Conservation (phyloP, 2,888 invertebrate genomes). For the Macrosoma leucophasiata region DNA sequence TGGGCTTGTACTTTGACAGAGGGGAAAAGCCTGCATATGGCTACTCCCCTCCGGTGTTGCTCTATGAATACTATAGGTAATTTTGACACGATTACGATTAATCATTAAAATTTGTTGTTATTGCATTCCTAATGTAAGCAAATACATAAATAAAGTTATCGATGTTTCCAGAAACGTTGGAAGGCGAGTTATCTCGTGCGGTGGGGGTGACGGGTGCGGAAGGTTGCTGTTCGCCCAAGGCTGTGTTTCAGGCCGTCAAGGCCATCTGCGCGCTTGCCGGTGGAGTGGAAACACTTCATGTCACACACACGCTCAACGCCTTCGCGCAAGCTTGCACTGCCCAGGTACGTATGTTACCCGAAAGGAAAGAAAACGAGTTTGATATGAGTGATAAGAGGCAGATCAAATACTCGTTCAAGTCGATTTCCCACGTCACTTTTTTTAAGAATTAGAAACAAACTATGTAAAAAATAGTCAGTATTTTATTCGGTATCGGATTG, state of each 20-base stretch:
- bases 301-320: constrained; percentile 84
- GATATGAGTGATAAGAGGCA: too few relatives aligned
- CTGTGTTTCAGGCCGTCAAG: constrained; percentile 93
- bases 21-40: not conserved
- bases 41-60: not conserved
- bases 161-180: constrained; percentile 79
- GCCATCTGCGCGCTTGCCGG: constrained; percentile 93
- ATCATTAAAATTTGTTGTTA: not conserved
- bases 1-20: not conserved
- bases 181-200: constrained; percentile 86
- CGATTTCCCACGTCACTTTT: too few relatives aligned
- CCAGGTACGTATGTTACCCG: too few relatives aligned
- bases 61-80: too few relatives aligned
- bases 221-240: constrained; percentile 62
- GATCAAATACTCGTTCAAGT: too few relatives aligned
- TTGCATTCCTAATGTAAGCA: not conserved
- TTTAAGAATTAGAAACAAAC: too few relatives aligned
- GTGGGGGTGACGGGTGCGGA: constrained; percentile 78
- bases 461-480: too few relatives aligned
- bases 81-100: not conserved
- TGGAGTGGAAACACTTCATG: constrained; percentile 90
- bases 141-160: not conserved
- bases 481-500: too few relatives aligned
- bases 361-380: too few relatives aligned
- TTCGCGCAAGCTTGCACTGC: constrained; percentile 76